Percentiles rank a stretch among this genome's conserved stretches.
These are phyloP conservation scores for Operophtera brumata DNA, from an alignment of 2,888 invertebrate species.

Conservation along the genomic window DNA sequence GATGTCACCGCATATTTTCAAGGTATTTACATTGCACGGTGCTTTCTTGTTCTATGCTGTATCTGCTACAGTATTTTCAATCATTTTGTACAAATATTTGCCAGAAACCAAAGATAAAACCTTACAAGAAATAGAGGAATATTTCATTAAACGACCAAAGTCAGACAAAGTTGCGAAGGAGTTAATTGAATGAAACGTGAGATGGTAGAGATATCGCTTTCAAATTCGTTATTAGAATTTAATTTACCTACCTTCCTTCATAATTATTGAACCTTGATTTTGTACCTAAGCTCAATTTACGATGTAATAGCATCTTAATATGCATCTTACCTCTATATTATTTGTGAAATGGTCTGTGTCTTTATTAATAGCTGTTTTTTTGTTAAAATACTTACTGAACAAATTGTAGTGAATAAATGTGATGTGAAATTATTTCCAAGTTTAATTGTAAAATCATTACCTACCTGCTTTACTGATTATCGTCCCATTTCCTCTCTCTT, in stretches of 20 bases:
- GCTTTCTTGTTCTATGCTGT: constrained; percentile 50
- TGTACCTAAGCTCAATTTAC: neutral
- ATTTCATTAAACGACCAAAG: constrained; percentile 39
- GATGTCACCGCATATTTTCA: constrained; percentile 51
- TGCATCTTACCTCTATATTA: too few relatives aligned
- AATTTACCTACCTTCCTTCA: constrained; percentile 4
- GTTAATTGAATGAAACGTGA: constrained; percentile 34
- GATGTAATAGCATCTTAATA: too few relatives aligned
- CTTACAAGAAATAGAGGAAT: constrained; percentile 50
- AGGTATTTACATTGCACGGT: constrained; percentile 46
- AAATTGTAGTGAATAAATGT: too few relatives aligned
- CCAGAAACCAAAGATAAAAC: constrained; percentile 56
- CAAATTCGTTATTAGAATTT: constrained; percentile 14
- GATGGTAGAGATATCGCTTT: constrained; percentile 10
- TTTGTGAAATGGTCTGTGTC: too few relatives aligned
- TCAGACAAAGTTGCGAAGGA: constrained; percentile 32
- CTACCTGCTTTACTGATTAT: too few relatives aligned
- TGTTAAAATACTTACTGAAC: too few relatives aligned
- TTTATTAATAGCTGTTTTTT: too few relatives aligned
- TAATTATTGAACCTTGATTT: neutral
- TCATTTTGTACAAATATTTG: constrained; percentile 46
- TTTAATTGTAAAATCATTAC: too few relatives aligned
- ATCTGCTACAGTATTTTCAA: constrained; percentile 44
- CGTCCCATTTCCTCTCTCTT: too few relatives aligned
- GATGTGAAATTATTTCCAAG: too few relatives aligned